Percentiles rank a stretch among this genome's conserved stretches.
phyloP scores from a whole-genome alignment of 2,797 vertebrate genomes.

The Staurois parvus region DNA sequence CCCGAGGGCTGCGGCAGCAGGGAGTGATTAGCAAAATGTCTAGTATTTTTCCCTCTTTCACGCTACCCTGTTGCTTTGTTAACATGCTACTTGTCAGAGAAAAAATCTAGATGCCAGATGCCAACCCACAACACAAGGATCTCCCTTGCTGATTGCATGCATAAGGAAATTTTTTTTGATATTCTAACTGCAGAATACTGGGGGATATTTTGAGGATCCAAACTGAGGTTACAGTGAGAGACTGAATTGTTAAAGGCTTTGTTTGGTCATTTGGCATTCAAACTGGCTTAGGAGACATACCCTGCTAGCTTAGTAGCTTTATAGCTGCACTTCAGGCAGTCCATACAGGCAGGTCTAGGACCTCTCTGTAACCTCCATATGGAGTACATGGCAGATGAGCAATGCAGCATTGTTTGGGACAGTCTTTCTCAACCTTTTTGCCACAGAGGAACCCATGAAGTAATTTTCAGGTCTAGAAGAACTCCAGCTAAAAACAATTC shows the following conservation, averaged over 20 bases:
- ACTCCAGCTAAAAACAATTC: too few species aligned
- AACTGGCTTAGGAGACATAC: too few species aligned
- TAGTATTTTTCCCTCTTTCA: conserved; percentile 63
- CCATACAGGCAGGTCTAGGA: neutral
- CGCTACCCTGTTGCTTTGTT: conserved; percentile 76
- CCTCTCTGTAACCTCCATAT: neutral
- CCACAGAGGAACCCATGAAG: too few species aligned
- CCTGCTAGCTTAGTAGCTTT: too few species aligned
- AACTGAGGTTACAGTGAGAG: neutral
- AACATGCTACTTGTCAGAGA: conserved; percentile 87
- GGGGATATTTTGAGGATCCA: neutral
- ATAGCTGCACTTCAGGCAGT: too few species aligned
- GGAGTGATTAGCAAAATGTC: conserved; percentile 86
- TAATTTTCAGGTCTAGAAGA: too few species aligned
- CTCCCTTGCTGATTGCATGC: conserved; percentile 69
- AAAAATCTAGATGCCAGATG: conserved; percentile 87
- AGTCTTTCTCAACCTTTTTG: too few species aligned
- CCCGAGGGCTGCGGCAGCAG: conserved; percentile 87
- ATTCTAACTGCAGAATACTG: neutral
- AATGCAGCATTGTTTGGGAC: neutral
- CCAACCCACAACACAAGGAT: conserved; percentile 78
- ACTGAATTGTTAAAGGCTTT: neutral
- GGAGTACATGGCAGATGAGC: neutral
- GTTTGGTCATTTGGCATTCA: too few species aligned
- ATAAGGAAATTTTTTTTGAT: conserved; percentile 65